Evolutionary conservation across 2,888 invertebrate genomes (phyloP), one percentile per base, ranked within the genome.

Genomic region (Agrotis clavis): DNA sequence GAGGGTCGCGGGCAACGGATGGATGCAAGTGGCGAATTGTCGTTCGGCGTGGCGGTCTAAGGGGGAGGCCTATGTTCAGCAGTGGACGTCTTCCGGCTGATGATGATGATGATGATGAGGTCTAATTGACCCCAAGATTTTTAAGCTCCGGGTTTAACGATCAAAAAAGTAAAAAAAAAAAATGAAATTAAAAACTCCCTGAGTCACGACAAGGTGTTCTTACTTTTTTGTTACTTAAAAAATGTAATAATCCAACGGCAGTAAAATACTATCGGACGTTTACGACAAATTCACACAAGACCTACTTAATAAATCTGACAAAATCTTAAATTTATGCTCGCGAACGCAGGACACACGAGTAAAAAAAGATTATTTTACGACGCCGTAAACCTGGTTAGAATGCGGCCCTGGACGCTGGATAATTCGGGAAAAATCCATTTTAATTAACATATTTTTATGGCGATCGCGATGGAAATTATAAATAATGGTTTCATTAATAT

Each of bases 231-330:
- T 83, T 77, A 85, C 85, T 84, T 88, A 87, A 92, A 90, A 90
- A 90, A 90, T 90, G 89, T 91, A 91, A 94, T 92, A 94, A 94
- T 93, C 91, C 90, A 88, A 89, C 79, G 89, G 92, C 92, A 87
- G 90, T 95, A 95, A 94, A 95, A 92, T 93, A 93, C 90, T 90
- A 93, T 94, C 87, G 89, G 94, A 95, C 94, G 57, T 95, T 95
- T 94, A 95, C 93, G 95, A 94, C 93, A 92, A 94, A 94, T 95
- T 92, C 94, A 94, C 94, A 94, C 94, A 93, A 92, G 93, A 91
- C 91, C 91, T 93, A 94, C 93, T 93, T 93, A 93, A 94, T 94
- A 94, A 94, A 95, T 94, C 94, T 94, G 94, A 95, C 94, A 94
- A 92, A 93, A 93, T 90, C 91, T 90, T 80, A 90, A 94, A 95